Evolutionary conservation across 2,888 invertebrate species (phyloP), one percentile per base, ranked within the genome.

Genomic region (Phaedon cochleariae): DNA sequence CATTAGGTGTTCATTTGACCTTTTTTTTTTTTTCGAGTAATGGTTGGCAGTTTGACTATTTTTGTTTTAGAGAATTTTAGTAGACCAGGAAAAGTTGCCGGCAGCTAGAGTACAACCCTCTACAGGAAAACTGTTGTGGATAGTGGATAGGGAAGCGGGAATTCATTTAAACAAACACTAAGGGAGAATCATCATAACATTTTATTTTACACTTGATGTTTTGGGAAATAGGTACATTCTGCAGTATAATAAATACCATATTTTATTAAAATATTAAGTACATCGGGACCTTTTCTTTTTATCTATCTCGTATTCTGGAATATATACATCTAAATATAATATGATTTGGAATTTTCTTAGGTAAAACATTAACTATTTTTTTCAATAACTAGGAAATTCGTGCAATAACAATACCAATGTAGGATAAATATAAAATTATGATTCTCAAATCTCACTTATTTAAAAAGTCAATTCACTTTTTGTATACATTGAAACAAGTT

Each of bases 21-120:
- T n/a, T n/a, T n/a, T n/a, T n/a, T n/a, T n/a, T n/a, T n/a, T n/a
- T n/a, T n/a, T n/a, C n/a, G n/a, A n/a, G n/a, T n/a, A n/a, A n/a
- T n/a, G n/a, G n/a, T n/a, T n/a, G n/a, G n/a, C n/a, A n/a, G n/a
- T n/a, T n/a, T n/a, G n/a, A n/a, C n/a, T n/a, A n/a, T 12, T 41
- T 41, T 41, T 41, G 17, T 41, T 3, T 37, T 46, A 96, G 95
- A 88, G 90, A 73, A 91, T 96, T 66, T 84, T 96, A 64, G 87
- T 89, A 71, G 90, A 92, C 65, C 88, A 89, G 62, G 94, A 94
- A 77, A 85, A 87, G 58, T 84, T 96, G 20, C 97, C 97, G 6
- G 92, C 95, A 0, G 88, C 88, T 0, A 84, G 89, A 79, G 94
- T 97, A 12, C 85, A 88, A 66, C 94, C 94, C 0, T 84, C 82